Percentiles rank a stretch among this genome's conserved stretches.
These are phyloP conservation scores for Phymorhynchus buccinoides DNA, from an alignment of 1,140 invertebrate genomes.

Conservation along the genomic window DNA sequence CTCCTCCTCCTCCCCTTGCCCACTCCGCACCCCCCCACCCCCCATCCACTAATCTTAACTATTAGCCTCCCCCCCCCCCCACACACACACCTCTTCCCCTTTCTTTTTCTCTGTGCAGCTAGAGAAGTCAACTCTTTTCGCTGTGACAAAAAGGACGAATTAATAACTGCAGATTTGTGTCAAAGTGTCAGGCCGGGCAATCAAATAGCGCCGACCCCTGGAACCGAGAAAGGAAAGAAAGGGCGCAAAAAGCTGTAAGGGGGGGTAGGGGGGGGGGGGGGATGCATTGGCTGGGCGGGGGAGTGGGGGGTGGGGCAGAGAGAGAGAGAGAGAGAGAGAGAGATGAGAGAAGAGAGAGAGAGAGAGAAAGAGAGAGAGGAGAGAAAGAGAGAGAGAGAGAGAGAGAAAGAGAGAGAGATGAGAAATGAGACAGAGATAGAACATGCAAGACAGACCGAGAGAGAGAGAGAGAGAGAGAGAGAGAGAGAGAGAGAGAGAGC, in stretches of 20 bases:
- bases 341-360: slow-evolving; percentile 6
- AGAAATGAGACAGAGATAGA: too few species aligned
- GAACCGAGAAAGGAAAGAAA: too few species aligned
- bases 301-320: background rate
- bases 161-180: slow-evolving; percentile 43
- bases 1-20: background rate
- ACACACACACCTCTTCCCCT: too few species aligned
- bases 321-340: slow-evolving; percentile 13
- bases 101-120: too few species aligned
- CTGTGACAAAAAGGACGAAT: slow-evolving; percentile 43
- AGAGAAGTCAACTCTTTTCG: too few species aligned
- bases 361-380: slow-evolving; percentile 7
- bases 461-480: background rate
- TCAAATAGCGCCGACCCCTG: slow-evolving; percentile 33
- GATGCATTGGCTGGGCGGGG: too few species aligned
- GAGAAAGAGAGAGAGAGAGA: slow-evolving; percentile 7
- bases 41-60: too few species aligned
- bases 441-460: background rate
- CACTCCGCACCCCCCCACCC: too few species aligned
- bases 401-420: background rate
- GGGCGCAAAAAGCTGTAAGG: too few species aligned
- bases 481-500: background rate
- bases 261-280: too few species aligned
- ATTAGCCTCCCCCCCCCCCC: too few species aligned
- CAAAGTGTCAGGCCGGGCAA: slow-evolving; percentile 37